Evolutionary conservation across 2,797 vertebrate genomes (phyloP), one percentile per base, ranked within the genome.

Genomic region (Brotula barbata): DNA sequence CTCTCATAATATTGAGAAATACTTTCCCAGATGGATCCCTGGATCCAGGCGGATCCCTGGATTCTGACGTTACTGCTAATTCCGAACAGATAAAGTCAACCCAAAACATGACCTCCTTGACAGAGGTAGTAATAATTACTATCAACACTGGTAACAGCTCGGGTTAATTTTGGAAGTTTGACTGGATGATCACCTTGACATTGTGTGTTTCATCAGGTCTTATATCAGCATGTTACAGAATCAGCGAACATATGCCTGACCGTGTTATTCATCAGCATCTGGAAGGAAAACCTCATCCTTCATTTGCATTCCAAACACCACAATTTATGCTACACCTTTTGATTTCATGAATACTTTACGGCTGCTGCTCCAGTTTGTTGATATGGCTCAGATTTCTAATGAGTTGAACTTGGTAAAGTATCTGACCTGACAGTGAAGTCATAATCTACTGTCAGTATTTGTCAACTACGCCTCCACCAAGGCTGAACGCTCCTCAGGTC

Each of bases 251-350:
- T 36, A 28, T 22, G 49, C 49, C 55, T 77, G 70, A 71, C 70
- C 69, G 67, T 69, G 47, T 61, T 70, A 64, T 75, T 78, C 65
- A 75, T 75, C 56, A 65, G 54, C 72, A 80, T 80, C 72, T 80
- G 73, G 59, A 69, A 16, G 43, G 52, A 66, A 58, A 73, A 25
- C 22, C 23, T 23, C 22, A 48, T 50, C 16, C 48, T 46, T 15
- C 17, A 81, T 75, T 82, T 77, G 73, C 65, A 68, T 77, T 69
- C 57, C 9, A 53, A 63, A 14, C 41, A 16, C 7, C 43, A 2
- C 12, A 23, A 48, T 78, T 64, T 25, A 57, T 36, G 46, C 61
- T 47, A 42, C 66, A 67, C 39, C 64, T 73, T 47, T 59, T 55
- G 65, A 68, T 81, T 61, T 70, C 64, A 82, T 80, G 54, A 74